A percentile compares a stretch with the other conserved stretches of the same genome.
Conservation (phyloP, 2,113 vertebrate genomes). For the Boulengeromyrus knoepffleri region DNA sequence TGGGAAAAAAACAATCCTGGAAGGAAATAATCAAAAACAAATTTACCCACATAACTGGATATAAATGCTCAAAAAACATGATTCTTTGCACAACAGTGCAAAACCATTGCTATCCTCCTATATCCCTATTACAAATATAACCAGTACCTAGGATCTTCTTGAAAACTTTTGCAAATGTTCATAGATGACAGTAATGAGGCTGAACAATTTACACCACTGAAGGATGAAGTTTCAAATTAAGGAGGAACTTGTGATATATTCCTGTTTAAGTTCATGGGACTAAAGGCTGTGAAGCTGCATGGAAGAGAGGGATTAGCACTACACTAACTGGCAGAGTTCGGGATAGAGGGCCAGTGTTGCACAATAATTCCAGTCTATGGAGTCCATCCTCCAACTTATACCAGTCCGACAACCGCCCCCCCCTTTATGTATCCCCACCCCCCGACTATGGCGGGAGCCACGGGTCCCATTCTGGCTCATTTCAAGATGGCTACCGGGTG, state of each 20-base stretch:
- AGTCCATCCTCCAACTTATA: not conserved
- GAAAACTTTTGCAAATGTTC: not conserved
- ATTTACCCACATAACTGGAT: not conserved
- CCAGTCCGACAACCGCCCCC: not conserved
- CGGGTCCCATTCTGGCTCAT: not conserved
- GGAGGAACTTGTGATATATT: slow-evolving; percentile 2
- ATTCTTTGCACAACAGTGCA: not conserved
- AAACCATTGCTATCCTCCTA: not conserved
- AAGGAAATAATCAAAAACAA: not conserved
- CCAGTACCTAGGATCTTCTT: not conserved
- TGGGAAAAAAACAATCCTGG: not conserved
- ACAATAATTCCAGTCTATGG: not conserved
- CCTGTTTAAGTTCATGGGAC: slow-evolving; percentile 25
- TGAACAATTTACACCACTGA: not conserved
- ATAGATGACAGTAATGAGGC: not conserved
- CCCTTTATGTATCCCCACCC: no score
- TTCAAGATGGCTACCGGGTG: no score
- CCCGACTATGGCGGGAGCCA: not conserved
- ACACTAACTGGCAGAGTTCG: not conserved
- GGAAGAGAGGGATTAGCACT: not conserved
- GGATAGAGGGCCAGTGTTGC: not conserved
- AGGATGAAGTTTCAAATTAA: not conserved
- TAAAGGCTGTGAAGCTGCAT: not conserved
- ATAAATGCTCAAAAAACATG: not conserved
- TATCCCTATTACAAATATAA: not conserved